phyloP scores from a whole-genome alignment of 2,888 invertebrate species.

The Patella caerulea region DNA sequence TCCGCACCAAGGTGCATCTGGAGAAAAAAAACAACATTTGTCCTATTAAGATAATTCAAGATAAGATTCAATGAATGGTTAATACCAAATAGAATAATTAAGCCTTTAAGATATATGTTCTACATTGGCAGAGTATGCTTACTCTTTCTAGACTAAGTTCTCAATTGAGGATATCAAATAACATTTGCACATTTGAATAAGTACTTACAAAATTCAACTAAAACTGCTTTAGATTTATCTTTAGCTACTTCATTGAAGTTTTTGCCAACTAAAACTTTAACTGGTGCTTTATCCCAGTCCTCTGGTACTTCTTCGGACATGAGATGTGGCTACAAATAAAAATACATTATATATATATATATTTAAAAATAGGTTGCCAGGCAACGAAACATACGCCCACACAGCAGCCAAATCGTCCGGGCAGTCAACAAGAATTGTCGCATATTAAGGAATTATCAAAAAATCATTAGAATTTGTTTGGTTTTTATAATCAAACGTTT shows the following conservation, averaged over 20 bases:
- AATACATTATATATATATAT: neutral
- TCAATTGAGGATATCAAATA: neutral
- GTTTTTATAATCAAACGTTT: no score
- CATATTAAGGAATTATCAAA: no score
- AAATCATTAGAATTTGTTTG: no score
- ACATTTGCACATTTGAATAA: neutral
- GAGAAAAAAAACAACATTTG: neutral
- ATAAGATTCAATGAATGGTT: no score
- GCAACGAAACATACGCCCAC: no score
- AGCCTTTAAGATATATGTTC: no score
- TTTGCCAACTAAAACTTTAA: conserved; percentile 91
- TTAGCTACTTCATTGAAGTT: conserved; percentile 96
- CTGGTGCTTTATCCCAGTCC: conserved; percentile 96
- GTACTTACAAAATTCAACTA: conserved; percentile 91
- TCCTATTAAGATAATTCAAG: neutral
- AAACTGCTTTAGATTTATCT: conserved; percentile 88
- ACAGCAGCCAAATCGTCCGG: no score
- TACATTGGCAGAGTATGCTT: no score
- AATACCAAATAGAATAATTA: no score
- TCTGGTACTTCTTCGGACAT: conserved; percentile 93
- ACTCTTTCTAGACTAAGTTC: no score
- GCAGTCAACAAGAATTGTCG: no score
- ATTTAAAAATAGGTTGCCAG: no score
- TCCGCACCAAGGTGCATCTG: conserved; percentile 94
- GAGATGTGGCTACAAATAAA: conserved; percentile 82